Evolutionary conservation across 2,888 invertebrate species (phyloP).

Genomic region (Boloria selene): DNA sequence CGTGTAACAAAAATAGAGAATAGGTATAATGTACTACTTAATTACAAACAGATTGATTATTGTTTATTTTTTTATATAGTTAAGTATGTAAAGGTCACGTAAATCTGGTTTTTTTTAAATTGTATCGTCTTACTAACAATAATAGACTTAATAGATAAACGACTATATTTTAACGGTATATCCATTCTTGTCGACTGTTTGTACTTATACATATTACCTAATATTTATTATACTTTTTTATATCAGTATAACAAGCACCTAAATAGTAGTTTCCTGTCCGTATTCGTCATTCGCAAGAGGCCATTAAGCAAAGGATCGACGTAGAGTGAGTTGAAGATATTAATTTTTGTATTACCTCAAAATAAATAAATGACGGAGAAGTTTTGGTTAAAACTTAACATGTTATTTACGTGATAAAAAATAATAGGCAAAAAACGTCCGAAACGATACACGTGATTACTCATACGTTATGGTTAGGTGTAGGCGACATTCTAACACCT

Average conservation of each 20-base stretch:
- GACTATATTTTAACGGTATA: no score
- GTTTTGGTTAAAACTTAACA: no score
- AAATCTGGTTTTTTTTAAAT: no score
- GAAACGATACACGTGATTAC: constrained; percentile 52
- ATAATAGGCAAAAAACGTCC: constrained; percentile 29
- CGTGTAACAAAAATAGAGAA: constrained; percentile 37
- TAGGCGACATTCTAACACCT: constrained; percentile 51
- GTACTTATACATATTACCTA: no score
- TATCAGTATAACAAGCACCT: not conserved
- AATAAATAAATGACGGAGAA: no score
- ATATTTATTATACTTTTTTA: no score
- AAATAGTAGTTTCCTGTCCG: not conserved
- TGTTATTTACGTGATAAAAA: constrained; percentile 28
- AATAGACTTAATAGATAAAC: no score
- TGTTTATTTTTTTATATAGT: not conserved
- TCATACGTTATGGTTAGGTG: constrained; percentile 45
- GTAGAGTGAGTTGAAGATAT: no score
- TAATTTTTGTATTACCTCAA: no score
- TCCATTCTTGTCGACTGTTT: no score
- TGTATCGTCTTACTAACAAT: no score
- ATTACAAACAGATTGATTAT: constrained; percentile 6
- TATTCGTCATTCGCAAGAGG: not conserved
- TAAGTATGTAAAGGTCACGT: no score
- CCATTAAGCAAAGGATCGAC: constrained; percentile 14
- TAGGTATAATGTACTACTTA: not conserved